Conservation (phyloP, 2,888 invertebrate species). For the Lasioglossum marginatum region DNA sequence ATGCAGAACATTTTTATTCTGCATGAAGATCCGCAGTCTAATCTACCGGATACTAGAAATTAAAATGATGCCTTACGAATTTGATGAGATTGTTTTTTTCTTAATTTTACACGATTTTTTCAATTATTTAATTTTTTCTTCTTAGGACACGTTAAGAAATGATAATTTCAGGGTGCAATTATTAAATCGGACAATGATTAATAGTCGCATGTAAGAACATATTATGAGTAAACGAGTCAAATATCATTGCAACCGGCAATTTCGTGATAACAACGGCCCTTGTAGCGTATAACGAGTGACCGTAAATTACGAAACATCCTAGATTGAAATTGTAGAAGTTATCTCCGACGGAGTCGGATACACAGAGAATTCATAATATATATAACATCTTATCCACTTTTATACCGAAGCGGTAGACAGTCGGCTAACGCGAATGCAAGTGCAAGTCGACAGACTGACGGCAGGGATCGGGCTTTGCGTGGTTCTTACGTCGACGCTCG, state of each 20-base stretch:
- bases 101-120: background rate
- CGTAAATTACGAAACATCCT: background rate
- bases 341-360: background rate
- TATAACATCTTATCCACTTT: constrained; percentile 4
- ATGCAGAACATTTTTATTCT: too few species aligned
- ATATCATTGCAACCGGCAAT: too few species aligned
- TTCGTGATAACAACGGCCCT: background rate
- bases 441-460: constrained; percentile 9
- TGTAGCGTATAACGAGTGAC: background rate
- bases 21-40: too few species aligned
- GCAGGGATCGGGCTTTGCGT: background rate
- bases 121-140: background rate
- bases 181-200: background rate
- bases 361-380: background rate
- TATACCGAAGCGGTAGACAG: constrained; percentile 3
- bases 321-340: background rate
- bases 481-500: background rate
- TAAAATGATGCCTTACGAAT: background rate
- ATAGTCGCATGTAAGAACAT: too few species aligned
- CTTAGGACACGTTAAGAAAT: too few species aligned
- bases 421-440: constrained; percentile 11
- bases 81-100: background rate
- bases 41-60: background rate
- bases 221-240: too few species aligned
- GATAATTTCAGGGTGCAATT: background rate